Base-by-base conservation (phyloP, 2,888 invertebrate genomes). In the Hirtodrosophila duncani region DNA sequence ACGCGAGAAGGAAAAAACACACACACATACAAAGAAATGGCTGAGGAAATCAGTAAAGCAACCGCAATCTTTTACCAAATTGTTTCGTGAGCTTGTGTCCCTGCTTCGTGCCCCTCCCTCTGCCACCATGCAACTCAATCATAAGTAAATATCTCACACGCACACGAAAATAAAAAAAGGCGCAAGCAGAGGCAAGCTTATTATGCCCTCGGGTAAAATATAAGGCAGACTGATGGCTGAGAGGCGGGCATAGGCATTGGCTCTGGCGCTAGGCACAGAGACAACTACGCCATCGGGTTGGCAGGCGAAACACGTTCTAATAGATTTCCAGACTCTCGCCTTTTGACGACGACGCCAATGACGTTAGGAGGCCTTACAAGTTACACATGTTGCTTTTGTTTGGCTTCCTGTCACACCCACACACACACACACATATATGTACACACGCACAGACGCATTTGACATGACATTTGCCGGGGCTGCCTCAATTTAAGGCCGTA, bases 151-250 rank as follows among this genome's bases (percentile, higher is more conserved):
- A 78, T 81, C 70, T 69, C 48, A 34, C 53, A 72, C 53, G 52
- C 68, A 49, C 23, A 45, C 44, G 41, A 20, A 55, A 56, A 63
- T 46, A 66, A 52, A 66, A 34, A 57, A 38, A 53, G 43, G 7
- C 16, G 42, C 42, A 36, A 43, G 37, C 46, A 57, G 71, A 48
- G 50, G 70, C 75, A 81, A 67, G 82, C 83, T 83, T 84, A 84
- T 84, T 83, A 81, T 82, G 71, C 84, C 83, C 83, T 50, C 63
- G 83, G 83, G 84, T 71, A 63, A 84, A 83, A 83, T 83, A 83
- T 81, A 79, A 67, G 30, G 41, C 61, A 31, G 44, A 34, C 8
- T 14, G 21, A 18, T 31, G 26, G 17, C 7, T 20, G 36, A 11
- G 18, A 21, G n/a, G 13, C 11, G 8, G 30, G 38, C 41, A 45